phyloP scores from a whole-genome alignment of 2,888 invertebrate genomes.

The Synanthedon andrenaeformis region DNA sequence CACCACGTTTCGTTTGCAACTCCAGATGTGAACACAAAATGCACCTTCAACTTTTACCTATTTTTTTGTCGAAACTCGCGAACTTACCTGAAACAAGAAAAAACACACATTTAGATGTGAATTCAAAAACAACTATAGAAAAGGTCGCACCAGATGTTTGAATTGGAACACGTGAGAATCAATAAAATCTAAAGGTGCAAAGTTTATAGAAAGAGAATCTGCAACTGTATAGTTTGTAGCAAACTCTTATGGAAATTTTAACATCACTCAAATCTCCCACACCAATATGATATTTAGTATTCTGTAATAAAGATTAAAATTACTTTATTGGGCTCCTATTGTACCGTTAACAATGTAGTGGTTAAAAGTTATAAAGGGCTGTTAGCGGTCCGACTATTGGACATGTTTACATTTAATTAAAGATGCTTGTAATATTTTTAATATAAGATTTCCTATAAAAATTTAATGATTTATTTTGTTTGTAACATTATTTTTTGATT shows the following conservation, averaged over 20 bases:
- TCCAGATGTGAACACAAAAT: background rate
- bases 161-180: conserved; percentile 27
- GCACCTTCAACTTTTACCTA: background rate
- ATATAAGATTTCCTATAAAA: too few relatives aligned
- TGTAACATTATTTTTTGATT: too few relatives aligned
- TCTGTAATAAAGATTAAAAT: too few relatives aligned
- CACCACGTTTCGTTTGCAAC: too few relatives aligned
- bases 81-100: conserved; percentile 49
- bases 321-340: too few relatives aligned
- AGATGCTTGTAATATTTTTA: too few relatives aligned
- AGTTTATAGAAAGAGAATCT: conserved; percentile 40
- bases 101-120: conserved; percentile 39
- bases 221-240: conserved; percentile 33
- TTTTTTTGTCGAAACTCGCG: conserved; percentile 36
- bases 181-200: conserved; percentile 40
- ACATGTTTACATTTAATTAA: too few relatives aligned
- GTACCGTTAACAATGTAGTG: too few relatives aligned
- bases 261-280: conserved; percentile 8
- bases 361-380: too few relatives aligned
- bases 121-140: conserved; percentile 36
- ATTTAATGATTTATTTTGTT: too few relatives aligned
- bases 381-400: too few relatives aligned
- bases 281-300: too few relatives aligned
- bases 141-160: conserved; percentile 50
- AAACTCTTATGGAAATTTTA: conserved; percentile 10